Percentiles rank a stretch among this genome's conserved stretches.
Conservation (phyloP, 2,888 invertebrate genomes). For the Tortrix viridana region DNA sequence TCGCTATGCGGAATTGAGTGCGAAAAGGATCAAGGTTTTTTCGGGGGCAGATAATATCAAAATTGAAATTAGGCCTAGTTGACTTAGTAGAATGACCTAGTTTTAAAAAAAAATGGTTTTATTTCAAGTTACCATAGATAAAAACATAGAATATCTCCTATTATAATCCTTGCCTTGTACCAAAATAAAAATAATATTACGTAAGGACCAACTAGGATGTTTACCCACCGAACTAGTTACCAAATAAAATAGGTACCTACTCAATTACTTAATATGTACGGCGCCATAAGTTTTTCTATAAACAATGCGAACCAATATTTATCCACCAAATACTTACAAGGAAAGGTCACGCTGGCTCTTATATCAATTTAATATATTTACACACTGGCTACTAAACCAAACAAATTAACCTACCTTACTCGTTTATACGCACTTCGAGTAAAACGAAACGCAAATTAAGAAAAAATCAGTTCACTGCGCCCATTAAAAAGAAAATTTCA, state of each 20-base stretch:
- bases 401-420: constrained; percentile 1
- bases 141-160: too few relatives aligned
- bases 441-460: not conserved
- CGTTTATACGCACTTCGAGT: not conserved
- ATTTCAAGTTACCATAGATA: too few relatives aligned
- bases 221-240: constrained; percentile 22
- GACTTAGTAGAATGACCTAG: too few relatives aligned
- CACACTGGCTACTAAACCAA: constrained; percentile 9
- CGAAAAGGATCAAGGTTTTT: constrained; percentile 26
- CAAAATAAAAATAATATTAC: not conserved
- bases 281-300: constrained; percentile 31
- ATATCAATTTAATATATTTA: constrained; percentile 13
- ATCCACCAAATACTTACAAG: constrained; percentile 19
- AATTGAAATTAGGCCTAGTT: not conserved
- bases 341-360: constrained; percentile 11
- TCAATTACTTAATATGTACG: constrained; percentile 12
- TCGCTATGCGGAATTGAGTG: constrained; percentile 44
- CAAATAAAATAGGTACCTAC: constrained; percentile 33
- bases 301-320: constrained; percentile 29
- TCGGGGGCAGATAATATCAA: not conserved
- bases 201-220: constrained; percentile 9
- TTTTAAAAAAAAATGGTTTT: too few relatives aligned
- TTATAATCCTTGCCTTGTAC: too few relatives aligned
- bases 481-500: constrained; percentile 19
- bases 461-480: not conserved